Conservation (phyloP, 2,888 invertebrate genomes). For the Clivina fossor region DNA sequence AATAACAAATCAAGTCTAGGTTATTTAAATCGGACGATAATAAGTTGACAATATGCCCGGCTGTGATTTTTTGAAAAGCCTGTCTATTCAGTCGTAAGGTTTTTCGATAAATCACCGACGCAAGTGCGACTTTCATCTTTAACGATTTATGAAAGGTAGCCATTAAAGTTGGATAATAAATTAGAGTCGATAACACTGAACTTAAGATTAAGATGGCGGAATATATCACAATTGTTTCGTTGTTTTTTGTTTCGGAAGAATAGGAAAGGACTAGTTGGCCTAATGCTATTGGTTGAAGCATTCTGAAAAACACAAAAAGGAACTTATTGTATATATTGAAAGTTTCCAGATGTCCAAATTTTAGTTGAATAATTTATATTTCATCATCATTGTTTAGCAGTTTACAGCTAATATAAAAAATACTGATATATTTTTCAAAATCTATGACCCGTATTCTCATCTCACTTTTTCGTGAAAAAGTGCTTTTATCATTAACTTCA, state of each 20-base stretch:
- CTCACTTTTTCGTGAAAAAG: too few relatives aligned
- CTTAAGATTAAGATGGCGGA: slow-evolving; percentile 58
- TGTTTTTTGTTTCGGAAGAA: slow-evolving; percentile 49
- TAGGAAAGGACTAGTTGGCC: slow-evolving; percentile 67
- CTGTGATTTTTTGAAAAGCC: slow-evolving; percentile 63
- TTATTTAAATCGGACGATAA: slow-evolving; percentile 70
- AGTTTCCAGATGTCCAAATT: too few relatives aligned
- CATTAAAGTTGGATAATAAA: slow-evolving; percentile 82
- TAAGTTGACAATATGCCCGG: slow-evolving; percentile 54
- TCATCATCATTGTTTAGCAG: too few relatives aligned
- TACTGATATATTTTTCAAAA: too few relatives aligned
- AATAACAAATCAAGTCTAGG: slow-evolving; percentile 87
- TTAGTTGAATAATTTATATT: too few relatives aligned
- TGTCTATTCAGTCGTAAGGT: slow-evolving; percentile 52
- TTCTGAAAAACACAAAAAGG: slow-evolving; percentile 43
- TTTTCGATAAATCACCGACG: slow-evolving; percentile 82
- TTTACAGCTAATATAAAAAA: too few relatives aligned
- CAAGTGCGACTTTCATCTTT: slow-evolving; percentile 81
- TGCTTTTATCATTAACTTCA: too few relatives aligned
- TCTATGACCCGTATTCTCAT: too few relatives aligned
- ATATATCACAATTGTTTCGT: slow-evolving; percentile 18
- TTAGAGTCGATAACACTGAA: slow-evolving; percentile 68
- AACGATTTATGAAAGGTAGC: slow-evolving; percentile 80
- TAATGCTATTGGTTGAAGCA: slow-evolving; percentile 57
- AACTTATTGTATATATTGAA: too few relatives aligned